Percentiles rank a stretch among this genome's conserved stretches.
These are phyloP conservation scores for Sebastes hopkinsi DNA, from an alignment of 2,797 vertebrate genomes.

Conservation along the genomic window DNA sequence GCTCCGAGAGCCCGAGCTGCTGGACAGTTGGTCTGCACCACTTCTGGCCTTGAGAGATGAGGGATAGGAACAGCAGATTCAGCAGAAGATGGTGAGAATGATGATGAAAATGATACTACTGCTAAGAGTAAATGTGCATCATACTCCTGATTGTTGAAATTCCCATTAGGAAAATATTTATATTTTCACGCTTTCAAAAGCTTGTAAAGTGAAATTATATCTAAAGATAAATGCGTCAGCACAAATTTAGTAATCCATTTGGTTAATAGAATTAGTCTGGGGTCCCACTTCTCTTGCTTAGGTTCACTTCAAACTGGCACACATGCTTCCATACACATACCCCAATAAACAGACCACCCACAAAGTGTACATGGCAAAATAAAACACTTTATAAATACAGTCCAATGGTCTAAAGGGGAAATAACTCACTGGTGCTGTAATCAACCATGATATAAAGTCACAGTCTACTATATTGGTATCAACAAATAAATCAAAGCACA, in stretches of 20 bases:
- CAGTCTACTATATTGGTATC: not conserved
- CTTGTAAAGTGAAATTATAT: not conserved
- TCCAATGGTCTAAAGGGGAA: not conserved
- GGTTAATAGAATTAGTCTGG: conserved; percentile 18
- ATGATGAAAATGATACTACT: not conserved
- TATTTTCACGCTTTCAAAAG: not conserved
- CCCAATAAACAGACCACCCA: not conserved
- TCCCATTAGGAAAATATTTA: not conserved
- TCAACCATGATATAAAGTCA: not conserved
- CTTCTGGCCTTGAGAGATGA: conserved; percentile 81
- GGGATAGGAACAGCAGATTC: conserved; percentile 46
- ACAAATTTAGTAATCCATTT: not conserved
- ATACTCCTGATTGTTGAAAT: not conserved
- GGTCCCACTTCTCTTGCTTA: not conserved
- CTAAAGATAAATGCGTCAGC: not conserved
- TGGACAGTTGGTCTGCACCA: conserved; percentile 74
- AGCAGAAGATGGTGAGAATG: conserved; percentile 28
- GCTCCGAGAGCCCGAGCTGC: conserved; percentile 84
- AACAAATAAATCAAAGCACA: not conserved
- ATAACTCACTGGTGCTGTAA: not conserved
- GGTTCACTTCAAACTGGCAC: conserved; percentile 4
- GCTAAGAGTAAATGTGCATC: not conserved
- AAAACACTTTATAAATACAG: not conserved
- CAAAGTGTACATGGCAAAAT: not conserved
- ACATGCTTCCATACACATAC: not conserved